Base-by-base conservation (phyloP, 35 echinoderm and acorn worm genomes). In the Stichopus chloronotus region DNA sequence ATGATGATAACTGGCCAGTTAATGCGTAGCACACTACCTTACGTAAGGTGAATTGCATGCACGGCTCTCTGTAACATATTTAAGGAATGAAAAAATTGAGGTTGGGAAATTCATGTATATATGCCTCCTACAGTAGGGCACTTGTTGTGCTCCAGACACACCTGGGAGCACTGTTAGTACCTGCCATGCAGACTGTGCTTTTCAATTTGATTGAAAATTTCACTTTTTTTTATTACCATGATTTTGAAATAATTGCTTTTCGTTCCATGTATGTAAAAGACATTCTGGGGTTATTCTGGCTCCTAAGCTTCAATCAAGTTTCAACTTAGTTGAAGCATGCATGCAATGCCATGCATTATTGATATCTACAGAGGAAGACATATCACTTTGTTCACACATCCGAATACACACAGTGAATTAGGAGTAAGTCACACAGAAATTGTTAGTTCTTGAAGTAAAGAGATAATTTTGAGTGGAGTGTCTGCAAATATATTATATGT, bases 181-280 rank as follows among this genome's bases (percentile, higher is more conserved):
- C 22, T 74, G 69, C 17, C 69, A 74, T 20, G 19, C 14, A 7
- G 13, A 6, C n/a, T 74, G 19, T 74, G 69, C 69, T 1, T 43
- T 43, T 43, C 6, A 21, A 74, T 24, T 74, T 74, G 69, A 74
- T 74, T 74, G 69, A 74, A 74, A 43, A 74, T 74, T 74, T 74
- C 69, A 0, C 69, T 74, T 74, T 6, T 74, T 74, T 20, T 20
- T 74, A 74, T 74, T 19, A n/a, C 69, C 12, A 74, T 14, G 19
- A 19, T 74, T 74, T 74, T 14, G 22, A 74, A 74, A 74, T 74
- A 74, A 74, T 74, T 74, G 69, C 61, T 65, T 65, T 74, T 74
- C 22, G 19, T 74, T n/a, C 8, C 17, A n/a, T 20, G 14, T 14
- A n/a, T 74, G 0, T 74, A 7, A 19, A 7, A n/a, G 20, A 74